Base-by-base conservation (phyloP, 64 coral and sea anemone genomes). In the Pocillopora damicornis region DNA sequence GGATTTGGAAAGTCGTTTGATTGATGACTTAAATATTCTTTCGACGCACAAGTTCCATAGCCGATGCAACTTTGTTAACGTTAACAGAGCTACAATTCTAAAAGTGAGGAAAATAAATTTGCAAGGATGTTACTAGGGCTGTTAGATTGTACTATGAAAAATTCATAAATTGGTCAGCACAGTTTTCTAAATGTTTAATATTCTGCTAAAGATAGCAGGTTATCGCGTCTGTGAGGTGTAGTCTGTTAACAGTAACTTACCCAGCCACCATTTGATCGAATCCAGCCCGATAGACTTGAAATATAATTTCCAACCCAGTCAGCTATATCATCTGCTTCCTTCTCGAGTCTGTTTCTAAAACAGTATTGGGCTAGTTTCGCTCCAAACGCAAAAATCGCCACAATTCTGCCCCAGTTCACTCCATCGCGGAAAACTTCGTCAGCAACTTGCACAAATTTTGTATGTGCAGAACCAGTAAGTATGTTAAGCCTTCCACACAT, bases 381-480 rank as follows among this genome's bases (percentile, higher is more conserved):
- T 26, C 88, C 94, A 74, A 96, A 96, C 2, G 94, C 89, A 61
- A 93, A 96, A 5, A 96, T 58, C 11, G 94, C 94, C 15, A 96
- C 94, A 72, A 96, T 96, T 74, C 94, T 87, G 14, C 94, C 94
- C 94, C 94, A 96, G 78, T 96, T 96, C 11, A 93, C 59, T 61
- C 94, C 94, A 8, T 96, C 94, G 10, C 91, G 79, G 76, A 97
- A 97, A 15, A 97, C 94, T 36, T 97, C 94, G 59, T 97, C 94
- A 63, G 94, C 94, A 78, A 97, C 88, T 34, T 97, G 94, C 25
- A 97, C 88, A 60, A 97, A 97, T 88, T 97, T 97, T 23, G 87
- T 34, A 59, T 78, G 94, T 30, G 94, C 94, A 16, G 88, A 82
- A 11, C 89, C 91, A 0, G 63, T 59, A 11, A 92, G 86, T 18